A percentile compares a stretch with the other conserved stretches of the same genome.
Evolutionary conservation across 2,888 invertebrate species (phyloP).

Genomic region (Glyphotaelius pellucidus): DNA sequence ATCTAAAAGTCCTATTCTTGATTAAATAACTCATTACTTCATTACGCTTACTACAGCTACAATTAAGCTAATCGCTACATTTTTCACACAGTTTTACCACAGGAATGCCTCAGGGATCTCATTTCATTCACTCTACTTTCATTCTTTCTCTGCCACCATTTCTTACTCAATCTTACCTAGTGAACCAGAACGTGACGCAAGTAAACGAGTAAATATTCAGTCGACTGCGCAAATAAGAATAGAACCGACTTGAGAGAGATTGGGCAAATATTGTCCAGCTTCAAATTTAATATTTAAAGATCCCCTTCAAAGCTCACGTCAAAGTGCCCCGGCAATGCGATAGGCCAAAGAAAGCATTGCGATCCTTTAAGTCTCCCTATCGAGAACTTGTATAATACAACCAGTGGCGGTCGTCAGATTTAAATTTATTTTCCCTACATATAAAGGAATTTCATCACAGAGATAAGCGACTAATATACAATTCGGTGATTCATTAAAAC

Average conservation of each 20-base stretch:
- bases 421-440: no score
- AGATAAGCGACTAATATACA: no score
- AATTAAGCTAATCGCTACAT: no score
- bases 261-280: conserved; percentile 35
- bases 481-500: no score
- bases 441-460: no score
- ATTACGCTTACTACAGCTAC: no score
- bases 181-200: background rate
- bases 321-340: background rate
- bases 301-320: conserved; percentile 13
- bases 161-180: background rate
- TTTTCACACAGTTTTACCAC: no score
- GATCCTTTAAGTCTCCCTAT: conserved; percentile 27
- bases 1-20: no score
- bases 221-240: conserved; percentile 1
- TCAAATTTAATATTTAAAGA: conserved; percentile 42
- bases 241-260: background rate
- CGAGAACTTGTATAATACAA: background rate
- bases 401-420: no score
- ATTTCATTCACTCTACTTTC: no score
- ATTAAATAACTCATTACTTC: no score
- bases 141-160: background rate
- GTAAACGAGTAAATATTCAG: background rate
- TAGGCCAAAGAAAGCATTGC: conserved; percentile 12
- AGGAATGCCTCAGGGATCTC: no score